Evolutionary conservation across 1,140 invertebrate species (phyloP), one percentile per base, ranked within the genome.

Genomic region (Ceratina australensis): DNA sequence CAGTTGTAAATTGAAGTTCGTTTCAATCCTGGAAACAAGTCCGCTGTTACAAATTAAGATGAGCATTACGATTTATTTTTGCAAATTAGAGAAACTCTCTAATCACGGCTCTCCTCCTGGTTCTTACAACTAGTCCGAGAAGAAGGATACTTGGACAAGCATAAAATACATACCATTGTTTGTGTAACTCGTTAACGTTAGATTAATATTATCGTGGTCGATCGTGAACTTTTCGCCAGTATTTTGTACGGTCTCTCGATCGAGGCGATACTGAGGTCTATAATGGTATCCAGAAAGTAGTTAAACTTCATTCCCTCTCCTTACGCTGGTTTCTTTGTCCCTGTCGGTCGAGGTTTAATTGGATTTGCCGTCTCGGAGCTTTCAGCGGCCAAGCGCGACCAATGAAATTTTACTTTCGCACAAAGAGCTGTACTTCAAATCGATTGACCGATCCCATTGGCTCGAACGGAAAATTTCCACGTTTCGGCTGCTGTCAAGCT

Each of bases 401-500:
- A 67, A 67, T 67, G 63, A 75, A 75, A 67, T 67, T 74, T 74
- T 74, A 66, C 72, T 56, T 42, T 47, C 33, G 7, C 28, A 47
- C 50, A 74, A 66, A 57, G 50, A 63, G 52, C 16, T 74, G 61
- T 52, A 67, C 72, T 75, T 75, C 67, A 49, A n/a, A 4, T 54
- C 52, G 52, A 75, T 67, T 16, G 61, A 56, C 22, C 16, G 52
- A 66, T 26, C 49, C 63, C 52, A 66, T 74, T 42, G 49, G 20
- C 16, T 26, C 52, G 0, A 47, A 12, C 24, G 22, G 72, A 24
- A 75, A 67, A 75, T 75, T 57, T 67, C 33, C 22, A n/a, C 33
- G 57, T 22, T 66, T 47, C 50, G n/a, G 18, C 12, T 2, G 50
- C 7, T 8, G 47, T 7, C 47, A 49, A n/a, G n/a, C n/a, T n/a